phyloP scores from a whole-genome alignment of 2,888 invertebrate genomes.

The Stegana nigrithorax region DNA sequence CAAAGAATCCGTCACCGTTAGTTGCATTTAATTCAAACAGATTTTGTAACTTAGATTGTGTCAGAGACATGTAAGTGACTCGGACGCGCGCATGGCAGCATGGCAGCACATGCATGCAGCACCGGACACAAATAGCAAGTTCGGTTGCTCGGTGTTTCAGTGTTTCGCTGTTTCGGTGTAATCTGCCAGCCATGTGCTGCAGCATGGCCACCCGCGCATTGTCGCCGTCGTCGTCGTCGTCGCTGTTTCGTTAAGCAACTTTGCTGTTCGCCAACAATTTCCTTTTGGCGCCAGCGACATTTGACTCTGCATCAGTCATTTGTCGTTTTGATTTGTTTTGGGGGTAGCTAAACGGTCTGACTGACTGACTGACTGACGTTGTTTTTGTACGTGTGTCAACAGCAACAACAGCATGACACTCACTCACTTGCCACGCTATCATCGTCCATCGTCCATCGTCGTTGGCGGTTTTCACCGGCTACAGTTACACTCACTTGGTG shows the following conservation, averaged over 20 bases:
- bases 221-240: too few relatives aligned
- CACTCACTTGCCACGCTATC: conserved; percentile 2
- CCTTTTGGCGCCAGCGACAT: conserved; percentile 28
- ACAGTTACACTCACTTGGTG: not conserved
- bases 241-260: too few relatives aligned
- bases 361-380: too few relatives aligned
- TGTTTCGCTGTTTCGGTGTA: not conserved
- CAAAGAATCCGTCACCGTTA: not conserved
- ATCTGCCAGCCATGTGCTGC: too few relatives aligned
- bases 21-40: not conserved
- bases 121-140: not conserved
- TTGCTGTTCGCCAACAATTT: conserved; percentile 21
- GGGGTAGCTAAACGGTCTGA: too few relatives aligned
- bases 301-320: conserved; percentile 10
- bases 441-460: too few relatives aligned
- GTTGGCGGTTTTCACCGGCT: not conserved
- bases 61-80: not conserved
- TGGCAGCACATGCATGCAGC: too few relatives aligned
- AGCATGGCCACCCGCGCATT: too few relatives aligned
- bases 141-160: not conserved
- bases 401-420: conserved; percentile 42
- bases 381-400: too few relatives aligned
- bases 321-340: conserved; percentile 21
- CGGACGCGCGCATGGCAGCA: too few relatives aligned
- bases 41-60: not conserved